A percentile compares a stretch with the other conserved stretches of the same genome.
These are phyloP conservation scores for Cephus cinctus DNA, from an alignment of 1,140 invertebrate species.

Conservation along the genomic window DNA sequence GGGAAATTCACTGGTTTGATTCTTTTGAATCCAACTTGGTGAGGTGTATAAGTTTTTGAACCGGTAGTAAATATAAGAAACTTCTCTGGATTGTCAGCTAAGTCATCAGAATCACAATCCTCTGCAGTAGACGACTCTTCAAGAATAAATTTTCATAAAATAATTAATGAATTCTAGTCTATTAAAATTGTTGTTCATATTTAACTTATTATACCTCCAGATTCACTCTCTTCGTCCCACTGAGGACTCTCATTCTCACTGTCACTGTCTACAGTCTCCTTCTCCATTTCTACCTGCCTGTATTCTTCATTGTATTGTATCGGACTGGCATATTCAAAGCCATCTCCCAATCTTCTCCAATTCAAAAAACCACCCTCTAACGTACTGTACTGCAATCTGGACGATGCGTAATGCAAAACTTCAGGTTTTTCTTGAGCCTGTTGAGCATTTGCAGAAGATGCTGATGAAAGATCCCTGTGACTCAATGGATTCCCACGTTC, in stretches of 20 bases:
- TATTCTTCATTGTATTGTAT: constrained; percentile 63
- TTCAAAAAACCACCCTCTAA: constrained; percentile 56
- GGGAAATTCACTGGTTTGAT: constrained; percentile 75
- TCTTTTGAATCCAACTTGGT: constrained; percentile 84
- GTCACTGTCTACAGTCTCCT: constrained; percentile 36
- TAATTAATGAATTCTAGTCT: neutral
- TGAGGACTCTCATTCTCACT: constrained; percentile 37
- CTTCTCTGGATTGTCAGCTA: constrained; percentile 65
- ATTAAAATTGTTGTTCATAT: neutral
- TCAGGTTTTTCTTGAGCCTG: constrained; percentile 42
- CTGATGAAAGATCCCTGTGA: constrained; percentile 52
- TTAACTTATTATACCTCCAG: constrained; percentile 23
- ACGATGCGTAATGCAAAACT: constrained; percentile 50
- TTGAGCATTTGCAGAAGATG: constrained; percentile 26
- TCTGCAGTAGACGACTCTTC: constrained; percentile 43
- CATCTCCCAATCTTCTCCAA: constrained; percentile 54
- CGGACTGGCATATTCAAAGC: constrained; percentile 57
- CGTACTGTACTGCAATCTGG: constrained; percentile 51
- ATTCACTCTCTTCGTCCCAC: constrained; percentile 28
- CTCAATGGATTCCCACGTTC: constrained; percentile 58
- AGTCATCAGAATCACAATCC: constrained; percentile 57
- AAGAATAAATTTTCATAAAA: constrained; percentile 9
- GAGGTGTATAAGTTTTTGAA: constrained; percentile 81
- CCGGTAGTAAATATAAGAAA: constrained; percentile 86
- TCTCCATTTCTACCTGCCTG: constrained; percentile 56